Base-by-base conservation (phyloP, 2,113 vertebrate species). In the Cisticola juncidis region DNA sequence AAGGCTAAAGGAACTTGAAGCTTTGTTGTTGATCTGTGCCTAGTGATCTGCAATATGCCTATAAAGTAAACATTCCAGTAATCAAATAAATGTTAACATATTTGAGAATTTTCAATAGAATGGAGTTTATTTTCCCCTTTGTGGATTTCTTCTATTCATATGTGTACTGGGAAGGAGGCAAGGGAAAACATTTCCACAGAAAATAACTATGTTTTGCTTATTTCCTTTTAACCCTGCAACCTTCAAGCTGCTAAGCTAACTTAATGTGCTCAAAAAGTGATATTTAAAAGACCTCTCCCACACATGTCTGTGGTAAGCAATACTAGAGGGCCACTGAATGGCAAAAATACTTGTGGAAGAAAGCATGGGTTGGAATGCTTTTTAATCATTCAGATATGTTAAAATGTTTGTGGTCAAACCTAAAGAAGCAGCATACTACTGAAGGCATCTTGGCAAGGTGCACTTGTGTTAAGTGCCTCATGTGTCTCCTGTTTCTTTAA, bases 401-500 rank as follows among this genome's bases (percentile, higher is more conserved):
- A 51, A 88, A 84, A 87, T 50, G 66, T 76, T 90, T 90, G 83
- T 24, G 58, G 42, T 66, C 0, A 0, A 88, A 69, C 53, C 11
- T 80, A 82, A 70, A 90, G 71, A 61, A 69, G 73, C 85, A 85
- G 31, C 65, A 91, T 47, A 62, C 45, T 38, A 51, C 47, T 65
- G 70, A 48, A 92, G 92, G 72, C 47, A 89, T 51, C 69, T 85
- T 87, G 73, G 84, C 81, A 91, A 87, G 66, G 36, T 61, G 79
- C 33, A 16, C n/a, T 66, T 73, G 66, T 25, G 23, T 72, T 85
- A 90, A 57, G 47, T 33, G 54, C 54, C 12, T 76, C 23, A 6
- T 66, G 28, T 57, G 38, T 81, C 48, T 89, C 57, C 66, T 87
- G 83, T 92, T 92, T 90, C 87, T 91, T 80, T 66, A 91, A 91